phyloP scores from a whole-genome alignment of 2,888 invertebrate genomes.

The Hypolimnas misippus region DNA sequence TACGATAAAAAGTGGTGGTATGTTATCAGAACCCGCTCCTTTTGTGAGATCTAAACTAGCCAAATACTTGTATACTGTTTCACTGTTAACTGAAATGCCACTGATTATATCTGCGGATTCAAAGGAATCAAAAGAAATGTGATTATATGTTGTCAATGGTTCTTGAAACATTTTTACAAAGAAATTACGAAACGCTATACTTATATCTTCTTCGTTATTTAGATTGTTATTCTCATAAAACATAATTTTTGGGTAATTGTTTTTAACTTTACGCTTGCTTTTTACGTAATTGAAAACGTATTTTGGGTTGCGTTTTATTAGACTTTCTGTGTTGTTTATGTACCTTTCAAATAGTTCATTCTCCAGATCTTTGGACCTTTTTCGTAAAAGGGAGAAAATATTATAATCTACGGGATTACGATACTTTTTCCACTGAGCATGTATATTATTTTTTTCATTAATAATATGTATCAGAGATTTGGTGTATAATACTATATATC shows the following conservation, averaged over 20 bases:
- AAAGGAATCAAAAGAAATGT: background rate
- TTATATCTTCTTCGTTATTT: background rate
- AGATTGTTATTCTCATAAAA: constrained; percentile 9
- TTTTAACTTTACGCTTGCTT: constrained; percentile 16
- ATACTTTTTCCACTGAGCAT: constrained; percentile 27
- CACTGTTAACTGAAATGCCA: background rate
- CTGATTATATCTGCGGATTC: background rate
- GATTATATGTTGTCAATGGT: background rate
- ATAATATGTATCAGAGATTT: constrained; percentile 30
- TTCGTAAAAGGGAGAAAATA: constrained; percentile 22
- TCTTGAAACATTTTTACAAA: background rate
- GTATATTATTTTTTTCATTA: constrained; percentile 30
- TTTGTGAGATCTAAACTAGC: background rate
- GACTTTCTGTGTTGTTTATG: constrained; percentile 10
- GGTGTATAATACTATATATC: constrained; percentile 29
- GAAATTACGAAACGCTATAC: background rate
- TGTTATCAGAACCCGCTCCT: constrained; percentile 10
- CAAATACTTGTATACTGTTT: background rate
- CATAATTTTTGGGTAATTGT: constrained; percentile 27
- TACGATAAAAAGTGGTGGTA: constrained; percentile 13
- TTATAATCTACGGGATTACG: constrained; percentile 32
- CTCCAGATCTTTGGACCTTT: constrained; percentile 15
- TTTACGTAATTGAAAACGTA: constrained; percentile 32
- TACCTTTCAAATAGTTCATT: constrained; percentile 10
- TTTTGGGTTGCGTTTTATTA: constrained; percentile 31